Evolutionary conservation across 1,140 invertebrate species (phyloP), one percentile per base, ranked within the genome.

Genomic region (Globodera ellingtonae): DNA sequence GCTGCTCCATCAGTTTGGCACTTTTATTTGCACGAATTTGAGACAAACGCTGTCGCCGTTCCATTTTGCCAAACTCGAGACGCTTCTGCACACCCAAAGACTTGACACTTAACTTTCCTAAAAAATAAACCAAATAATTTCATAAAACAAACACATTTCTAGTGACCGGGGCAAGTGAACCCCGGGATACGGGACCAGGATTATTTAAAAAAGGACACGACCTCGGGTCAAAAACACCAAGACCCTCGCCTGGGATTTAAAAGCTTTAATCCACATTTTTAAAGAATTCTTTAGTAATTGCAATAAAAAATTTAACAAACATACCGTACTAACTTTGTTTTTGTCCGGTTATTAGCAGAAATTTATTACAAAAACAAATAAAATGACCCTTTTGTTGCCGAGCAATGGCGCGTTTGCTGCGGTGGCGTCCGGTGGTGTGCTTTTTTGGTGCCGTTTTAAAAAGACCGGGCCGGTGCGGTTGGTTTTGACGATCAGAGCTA

Each of bases 371-470:
- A 48, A 48, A 44, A 46, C 71, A 6, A 59, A 73, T 50, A 46
- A 24, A n/a, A 21, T 46, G 48, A 71, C 81, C 62, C 59, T 52
- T 74, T 84, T 82, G 44, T 7, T 15, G 15, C 7, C 62, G 78
- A 8, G 78, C 48, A 74, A 81, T 65, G 4, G 75, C 69, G 35
- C 78, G 62, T 66, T 85, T 85, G 65, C 84, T 85, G 9, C 84
- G 85, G 84, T 85, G 84, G 5, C 79, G 82, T 10, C 84, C 84
- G 13, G 79, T 77, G 35, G 83, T 79, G 67, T 84, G 83, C 24
- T 77, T 71, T 62, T 85, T 85, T 50, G 80, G 78, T 6, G 85
- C 77, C 10, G 79, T 72, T 69, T 85, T 85, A 62, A 85, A 85
- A n/a, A 78, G 66, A 7, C 84, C 85, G 15, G 84, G 67, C 15